These are phyloP conservation scores for Thermophis baileyi DNA, from an alignment of 2,113 vertebrate genomes.

Conservation along the genomic window DNA sequence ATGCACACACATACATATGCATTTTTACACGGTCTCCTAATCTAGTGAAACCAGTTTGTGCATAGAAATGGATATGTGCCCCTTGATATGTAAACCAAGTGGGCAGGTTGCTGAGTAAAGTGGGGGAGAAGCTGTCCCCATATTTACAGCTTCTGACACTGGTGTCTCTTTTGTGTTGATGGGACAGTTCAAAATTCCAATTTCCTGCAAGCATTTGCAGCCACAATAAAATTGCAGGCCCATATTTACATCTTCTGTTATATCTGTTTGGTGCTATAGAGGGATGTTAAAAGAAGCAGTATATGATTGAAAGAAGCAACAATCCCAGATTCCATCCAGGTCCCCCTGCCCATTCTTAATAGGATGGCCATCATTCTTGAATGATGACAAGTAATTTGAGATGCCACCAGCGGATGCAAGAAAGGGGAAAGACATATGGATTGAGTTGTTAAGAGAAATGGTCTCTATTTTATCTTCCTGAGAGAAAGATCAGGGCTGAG, in stretches of 20 bases:
- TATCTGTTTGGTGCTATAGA: not conserved
- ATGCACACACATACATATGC: not conserved
- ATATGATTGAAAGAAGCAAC: not conserved
- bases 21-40: not conserved
- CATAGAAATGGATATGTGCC: slow-evolving; percentile 11
- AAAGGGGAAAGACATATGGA: not conserved
- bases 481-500: not conserved
- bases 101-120: not conserved
- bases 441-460: not conserved
- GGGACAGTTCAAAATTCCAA: not conserved
- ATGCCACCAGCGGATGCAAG: not conserved
- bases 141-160: not conserved
- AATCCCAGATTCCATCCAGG: not conserved
- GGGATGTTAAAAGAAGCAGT: not conserved
- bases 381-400: not conserved
- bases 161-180: not conserved
- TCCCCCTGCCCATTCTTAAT: not conserved
- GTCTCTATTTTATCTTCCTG: not conserved
- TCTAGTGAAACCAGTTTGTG: slow-evolving; percentile 55
- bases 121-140: not conserved
- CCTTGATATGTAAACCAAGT: not conserved
- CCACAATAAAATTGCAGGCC: no score
- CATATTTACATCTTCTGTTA: not conserved
- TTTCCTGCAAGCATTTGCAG: not conserved
- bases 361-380: not conserved